Conservation (phyloP, 2,113 vertebrate genomes). For the Tetrax tetrax region DNA sequence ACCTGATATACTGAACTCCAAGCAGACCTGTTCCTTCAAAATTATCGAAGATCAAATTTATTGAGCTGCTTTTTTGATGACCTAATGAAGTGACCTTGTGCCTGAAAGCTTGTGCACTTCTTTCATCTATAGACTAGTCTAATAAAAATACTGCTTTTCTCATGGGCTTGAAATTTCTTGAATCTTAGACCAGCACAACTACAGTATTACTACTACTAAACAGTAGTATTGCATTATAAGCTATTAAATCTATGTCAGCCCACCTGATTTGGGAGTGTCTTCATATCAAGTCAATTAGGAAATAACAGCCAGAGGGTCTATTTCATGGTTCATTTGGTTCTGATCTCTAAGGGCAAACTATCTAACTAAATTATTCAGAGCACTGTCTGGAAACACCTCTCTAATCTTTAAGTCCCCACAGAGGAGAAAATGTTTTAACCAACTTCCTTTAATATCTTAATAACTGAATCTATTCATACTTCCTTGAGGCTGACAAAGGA, state of each 20-base stretch:
- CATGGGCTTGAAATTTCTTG: neutral
- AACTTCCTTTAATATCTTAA: conserved; percentile 65
- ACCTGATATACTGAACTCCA: neutral
- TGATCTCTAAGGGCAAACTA: conserved; percentile 63
- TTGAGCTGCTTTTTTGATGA: neutral
- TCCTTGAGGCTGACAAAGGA: conserved; percentile 29
- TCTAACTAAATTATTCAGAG: conserved; percentile 72
- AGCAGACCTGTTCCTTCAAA: neutral
- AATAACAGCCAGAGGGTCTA: conserved; percentile 58
- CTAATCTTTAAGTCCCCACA: conserved; percentile 58
- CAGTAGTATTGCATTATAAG: conserved; percentile 46
- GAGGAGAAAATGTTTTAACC: conserved; percentile 47
- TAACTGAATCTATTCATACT: conserved; percentile 56
- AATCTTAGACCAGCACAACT: neutral
- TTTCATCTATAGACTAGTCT: neutral
- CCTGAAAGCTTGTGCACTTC: neutral
- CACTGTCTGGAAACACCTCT: conserved; percentile 60
- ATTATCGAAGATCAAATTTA: neutral
- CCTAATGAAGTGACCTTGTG: neutral
- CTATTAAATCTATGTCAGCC: conserved; percentile 63
- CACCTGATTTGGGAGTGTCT: conserved; percentile 56
- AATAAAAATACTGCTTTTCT: neutral
- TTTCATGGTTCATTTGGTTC: conserved; percentile 70
- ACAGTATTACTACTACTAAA: conserved; percentile 39
- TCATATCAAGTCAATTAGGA: conserved; percentile 61